phyloP scores from a whole-genome alignment of 1,140 invertebrate genomes.

The Thrips palmi region DNA sequence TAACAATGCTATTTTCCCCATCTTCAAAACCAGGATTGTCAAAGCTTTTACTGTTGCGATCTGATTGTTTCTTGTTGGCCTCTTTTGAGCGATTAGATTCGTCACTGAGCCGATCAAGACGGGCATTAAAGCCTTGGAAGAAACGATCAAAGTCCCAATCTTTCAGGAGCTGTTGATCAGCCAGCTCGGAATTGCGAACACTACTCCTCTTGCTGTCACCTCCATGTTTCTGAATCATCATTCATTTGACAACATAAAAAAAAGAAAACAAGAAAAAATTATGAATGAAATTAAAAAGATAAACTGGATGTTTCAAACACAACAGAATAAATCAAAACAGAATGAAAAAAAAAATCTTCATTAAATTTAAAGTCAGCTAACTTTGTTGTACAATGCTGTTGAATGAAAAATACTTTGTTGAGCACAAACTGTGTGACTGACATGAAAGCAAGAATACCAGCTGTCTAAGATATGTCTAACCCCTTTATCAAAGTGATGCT shows the following conservation, averaged over 20 bases:
- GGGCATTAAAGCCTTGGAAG: slow-evolving; percentile 41
- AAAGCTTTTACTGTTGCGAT: slow-evolving; percentile 9
- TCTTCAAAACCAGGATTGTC: slow-evolving; percentile 8
- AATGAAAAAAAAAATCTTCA: slow-evolving; percentile 7
- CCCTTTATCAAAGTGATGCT: too few relatives aligned
- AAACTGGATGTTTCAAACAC: slow-evolving; percentile 7
- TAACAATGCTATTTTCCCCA: slow-evolving; percentile 9
- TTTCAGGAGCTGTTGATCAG: slow-evolving; percentile 52
- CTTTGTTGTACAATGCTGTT: too few relatives aligned
- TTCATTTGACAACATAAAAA: slow-evolving; percentile 8
- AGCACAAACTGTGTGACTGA: too few relatives aligned
- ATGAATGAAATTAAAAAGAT: slow-evolving; percentile 16
- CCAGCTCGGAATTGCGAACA: slow-evolving; percentile 29
- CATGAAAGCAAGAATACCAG: too few relatives aligned
- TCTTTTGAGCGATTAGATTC: too few relatives aligned
- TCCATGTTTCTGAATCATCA: slow-evolving; percentile 1
- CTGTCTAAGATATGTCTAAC: too few relatives aligned
- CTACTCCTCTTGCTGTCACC: slow-evolving; percentile 11
- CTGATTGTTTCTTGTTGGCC: slow-evolving; percentile 11
- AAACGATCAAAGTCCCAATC: slow-evolving; percentile 71
- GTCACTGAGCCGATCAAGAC: slow-evolving; percentile 23
- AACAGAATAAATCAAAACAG: slow-evolving; percentile 8
- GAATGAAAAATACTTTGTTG: too few relatives aligned
- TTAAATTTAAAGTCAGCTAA: too few relatives aligned
- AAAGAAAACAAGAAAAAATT: slow-evolving; percentile 10